A percentile compares a stretch with the other conserved stretches of the same genome.
These are phyloP conservation scores for Acrocephalus scirpaceus DNA, from an alignment of 2,797 vertebrate species.

Conservation along the genomic window DNA sequence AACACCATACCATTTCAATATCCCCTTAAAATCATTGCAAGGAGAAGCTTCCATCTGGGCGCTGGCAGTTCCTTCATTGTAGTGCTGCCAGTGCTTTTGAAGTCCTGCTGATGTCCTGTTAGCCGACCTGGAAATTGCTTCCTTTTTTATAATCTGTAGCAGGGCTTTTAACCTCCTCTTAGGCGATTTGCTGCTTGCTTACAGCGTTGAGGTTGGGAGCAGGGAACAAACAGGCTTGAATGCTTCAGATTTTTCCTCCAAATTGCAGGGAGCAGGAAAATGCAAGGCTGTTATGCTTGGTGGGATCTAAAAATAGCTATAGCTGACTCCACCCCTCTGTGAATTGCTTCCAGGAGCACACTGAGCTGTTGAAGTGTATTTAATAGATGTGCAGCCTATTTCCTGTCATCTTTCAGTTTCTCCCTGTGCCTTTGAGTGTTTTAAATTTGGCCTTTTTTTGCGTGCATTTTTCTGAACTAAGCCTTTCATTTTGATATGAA, in stretches of 20 bases:
- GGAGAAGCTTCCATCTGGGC: background rate
- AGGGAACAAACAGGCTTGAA: background rate
- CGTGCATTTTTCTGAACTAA: background rate
- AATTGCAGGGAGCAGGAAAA: background rate
- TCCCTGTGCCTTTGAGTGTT: background rate
- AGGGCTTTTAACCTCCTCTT: background rate
- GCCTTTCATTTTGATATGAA: background rate
- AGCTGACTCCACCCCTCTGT: background rate
- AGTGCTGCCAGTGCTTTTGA: background rate
- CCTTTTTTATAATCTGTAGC: background rate
- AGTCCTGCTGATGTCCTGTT: background rate
- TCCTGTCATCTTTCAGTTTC: background rate
- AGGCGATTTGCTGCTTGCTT: background rate
- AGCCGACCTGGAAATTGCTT: background rate
- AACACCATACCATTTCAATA: background rate
- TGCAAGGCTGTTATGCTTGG: background rate
- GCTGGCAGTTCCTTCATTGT: background rate
- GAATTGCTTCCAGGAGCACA: conserved; percentile 8
- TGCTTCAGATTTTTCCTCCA: background rate
- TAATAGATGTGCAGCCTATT: background rate
- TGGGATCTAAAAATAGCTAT: conserved; percentile 4
- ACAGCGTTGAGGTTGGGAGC: background rate
- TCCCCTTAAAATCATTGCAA: background rate
- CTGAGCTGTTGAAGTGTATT: background rate
- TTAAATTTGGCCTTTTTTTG: background rate